Percentiles rank a stretch among this genome's conserved stretches.
Evolutionary conservation across 2,797 vertebrate species (phyloP).

Genomic region (Chelidonichthys spinosus): DNA sequence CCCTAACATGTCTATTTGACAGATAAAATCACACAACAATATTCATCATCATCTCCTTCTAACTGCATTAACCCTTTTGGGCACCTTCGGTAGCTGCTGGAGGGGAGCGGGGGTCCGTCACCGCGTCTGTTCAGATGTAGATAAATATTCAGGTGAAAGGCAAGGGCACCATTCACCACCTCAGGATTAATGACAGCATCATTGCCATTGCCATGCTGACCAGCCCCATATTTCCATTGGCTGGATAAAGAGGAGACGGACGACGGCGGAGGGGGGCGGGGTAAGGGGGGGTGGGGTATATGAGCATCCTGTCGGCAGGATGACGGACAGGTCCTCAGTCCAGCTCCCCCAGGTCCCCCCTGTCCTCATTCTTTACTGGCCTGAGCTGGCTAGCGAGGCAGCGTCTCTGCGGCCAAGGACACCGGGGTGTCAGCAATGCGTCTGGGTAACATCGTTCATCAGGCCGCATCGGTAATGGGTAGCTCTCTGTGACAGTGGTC

Average conservation of each 20-base stretch:
- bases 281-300: conserved; percentile 34
- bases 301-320: conserved; percentile 70
- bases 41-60: conserved; percentile 73
- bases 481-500: conserved; percentile 85
- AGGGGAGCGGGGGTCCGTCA: conserved; percentile 56
- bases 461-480: conserved; percentile 84
- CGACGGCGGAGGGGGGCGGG: conserved; percentile 22
- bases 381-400: conserved; percentile 60
- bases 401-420: conserved; percentile 82
- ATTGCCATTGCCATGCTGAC: conserved; percentile 59
- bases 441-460: conserved; percentile 83
- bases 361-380: conserved; percentile 77
- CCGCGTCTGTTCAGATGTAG: conserved; percentile 74
- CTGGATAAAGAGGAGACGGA: conserved; percentile 66
- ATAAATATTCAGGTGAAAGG: conserved; percentile 79
- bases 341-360: conserved; percentile 70
- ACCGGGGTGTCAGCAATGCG: conserved; percentile 78
- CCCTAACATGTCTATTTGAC: conserved; percentile 60
- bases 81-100: conserved; percentile 57
- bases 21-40: conserved; percentile 65
- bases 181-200: conserved; percentile 79
- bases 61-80: conserved; percentile 69
- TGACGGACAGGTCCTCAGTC: conserved; percentile 80
- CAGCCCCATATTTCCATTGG: conserved; percentile 69
- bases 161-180: conserved; percentile 73